These are phyloP conservation scores for Chloroceryle aenea DNA, from an alignment of 2,113 vertebrate species.

Conservation along the genomic window DNA sequence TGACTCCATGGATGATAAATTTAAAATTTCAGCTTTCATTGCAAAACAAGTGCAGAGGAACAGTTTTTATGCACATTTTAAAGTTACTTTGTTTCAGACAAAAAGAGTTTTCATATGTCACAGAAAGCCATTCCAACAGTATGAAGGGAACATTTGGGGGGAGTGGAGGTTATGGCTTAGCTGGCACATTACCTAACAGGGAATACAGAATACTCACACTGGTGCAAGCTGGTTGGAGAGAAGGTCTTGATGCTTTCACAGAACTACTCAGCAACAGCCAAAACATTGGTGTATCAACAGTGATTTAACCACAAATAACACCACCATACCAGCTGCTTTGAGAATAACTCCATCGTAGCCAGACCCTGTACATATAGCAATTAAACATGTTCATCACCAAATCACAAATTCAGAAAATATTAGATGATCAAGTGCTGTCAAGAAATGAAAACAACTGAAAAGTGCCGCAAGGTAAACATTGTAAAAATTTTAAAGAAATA, in stretches of 20 bases:
- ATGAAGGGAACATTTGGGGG: not conserved
- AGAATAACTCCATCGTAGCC: not conserved
- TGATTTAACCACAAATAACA: not conserved
- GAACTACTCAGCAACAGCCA: not conserved
- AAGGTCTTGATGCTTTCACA: not conserved
- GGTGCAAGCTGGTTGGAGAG: not conserved
- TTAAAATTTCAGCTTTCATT: not conserved
- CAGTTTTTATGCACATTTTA: not conserved
- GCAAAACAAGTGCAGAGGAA: not conserved
- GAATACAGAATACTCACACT: not conserved
- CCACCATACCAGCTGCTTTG: fast-evolving
- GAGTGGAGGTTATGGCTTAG: not conserved
- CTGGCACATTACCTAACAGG: not conserved
- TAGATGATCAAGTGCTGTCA: not conserved
- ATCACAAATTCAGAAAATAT: not conserved
- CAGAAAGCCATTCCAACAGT: not conserved
- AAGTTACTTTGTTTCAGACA: not conserved
- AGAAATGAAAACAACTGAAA: not conserved
- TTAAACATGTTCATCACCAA: not conserved
- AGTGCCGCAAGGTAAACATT: not conserved
- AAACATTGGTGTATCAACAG: not conserved
- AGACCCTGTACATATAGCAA: not conserved
- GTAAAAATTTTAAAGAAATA: not conserved
- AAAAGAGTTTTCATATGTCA: not conserved
- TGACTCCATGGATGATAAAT: not conserved